Conservation (phyloP, 2,113 vertebrate species). For the Lutjanus erythropterus region DNA sequence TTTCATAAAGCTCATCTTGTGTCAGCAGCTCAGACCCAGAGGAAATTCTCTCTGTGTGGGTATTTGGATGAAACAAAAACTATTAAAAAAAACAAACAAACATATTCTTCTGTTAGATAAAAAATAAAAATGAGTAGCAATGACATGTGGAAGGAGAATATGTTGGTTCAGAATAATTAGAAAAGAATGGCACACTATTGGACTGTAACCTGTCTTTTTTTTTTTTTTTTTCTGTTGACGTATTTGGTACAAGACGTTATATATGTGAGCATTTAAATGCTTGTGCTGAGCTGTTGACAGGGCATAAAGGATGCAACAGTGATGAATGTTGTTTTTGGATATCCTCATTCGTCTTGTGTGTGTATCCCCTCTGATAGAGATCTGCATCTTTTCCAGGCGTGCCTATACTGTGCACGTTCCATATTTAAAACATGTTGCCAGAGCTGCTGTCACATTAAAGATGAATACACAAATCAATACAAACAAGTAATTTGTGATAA, state of each 20-base stretch:
- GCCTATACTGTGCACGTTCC: not conserved
- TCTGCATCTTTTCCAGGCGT: constrained; percentile 29
- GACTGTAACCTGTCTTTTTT: not conserved
- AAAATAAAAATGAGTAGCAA: not conserved
- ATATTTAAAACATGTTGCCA: constrained; percentile 46
- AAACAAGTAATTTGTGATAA: constrained; percentile 70
- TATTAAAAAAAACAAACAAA: not conserved
- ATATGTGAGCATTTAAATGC: constrained; percentile 14
- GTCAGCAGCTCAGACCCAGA: constrained; percentile 13
- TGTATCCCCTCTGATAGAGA: constrained; percentile 14
- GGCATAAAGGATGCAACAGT: constrained; percentile 22
- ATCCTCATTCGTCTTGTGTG: constrained; percentile 38
- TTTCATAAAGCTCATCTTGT: constrained; percentile 34
- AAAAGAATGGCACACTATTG: not conserved
- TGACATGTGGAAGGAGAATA: not conserved
- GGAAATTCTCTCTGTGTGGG: constrained; percentile 2
- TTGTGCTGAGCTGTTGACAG: constrained; percentile 23
- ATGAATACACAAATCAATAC: constrained; percentile 57
- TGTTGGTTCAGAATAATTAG: too few relatives aligned
- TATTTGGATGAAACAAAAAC: constrained; percentile 5
- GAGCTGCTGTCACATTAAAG: constrained; percentile 49
- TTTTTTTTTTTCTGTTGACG: not conserved
- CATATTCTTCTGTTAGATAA: not conserved
- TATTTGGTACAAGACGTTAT: constrained; percentile 10
- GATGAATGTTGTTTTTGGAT: constrained; percentile 44